phyloP scores from a whole-genome alignment of 2,888 invertebrate genomes.

The Acleris emargana region DNA sequence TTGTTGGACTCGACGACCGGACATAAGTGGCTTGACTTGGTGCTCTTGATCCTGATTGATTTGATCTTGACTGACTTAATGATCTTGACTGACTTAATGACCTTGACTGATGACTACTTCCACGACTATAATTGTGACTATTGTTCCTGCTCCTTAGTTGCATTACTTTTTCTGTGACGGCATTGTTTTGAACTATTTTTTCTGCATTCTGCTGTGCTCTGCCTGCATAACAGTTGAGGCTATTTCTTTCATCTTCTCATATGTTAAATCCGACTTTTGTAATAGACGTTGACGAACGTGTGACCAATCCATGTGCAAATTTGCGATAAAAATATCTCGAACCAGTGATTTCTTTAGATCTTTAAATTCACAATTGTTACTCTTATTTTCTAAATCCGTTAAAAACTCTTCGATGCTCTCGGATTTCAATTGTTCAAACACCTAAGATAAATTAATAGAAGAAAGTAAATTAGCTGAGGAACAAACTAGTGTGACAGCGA shows the following conservation, averaged over 20 bases:
- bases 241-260: slow-evolving; percentile 3
- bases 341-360: neutral
- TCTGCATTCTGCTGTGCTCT: slow-evolving; percentile 1
- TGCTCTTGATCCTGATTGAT: neutral
- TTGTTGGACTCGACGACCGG: neutral
- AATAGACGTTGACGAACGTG: slow-evolving; percentile 40
- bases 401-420: slow-evolving; percentile 4
- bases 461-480: no score
- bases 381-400: slow-evolving; percentile 2
- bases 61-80: neutral
- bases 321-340: slow-evolving; percentile 21
- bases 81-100: slow-evolving; percentile 1
- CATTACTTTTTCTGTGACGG: slow-evolving; percentile 3
- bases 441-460: no score
- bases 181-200: neutral
- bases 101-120: neutral
- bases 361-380: slow-evolving; percentile 1
- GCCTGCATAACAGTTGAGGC: neutral
- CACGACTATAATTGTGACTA: neutral
- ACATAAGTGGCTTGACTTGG: no score
- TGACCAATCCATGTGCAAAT: slow-evolving; percentile 47
- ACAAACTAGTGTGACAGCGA: no score
- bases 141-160: neutral
- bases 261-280: slow-evolving; percentile 1
- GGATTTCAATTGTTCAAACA: neutral